These are phyloP conservation scores for Macquaria ambigua DNA, from an alignment of 2,113 vertebrate genomes.

Conservation along the genomic window DNA sequence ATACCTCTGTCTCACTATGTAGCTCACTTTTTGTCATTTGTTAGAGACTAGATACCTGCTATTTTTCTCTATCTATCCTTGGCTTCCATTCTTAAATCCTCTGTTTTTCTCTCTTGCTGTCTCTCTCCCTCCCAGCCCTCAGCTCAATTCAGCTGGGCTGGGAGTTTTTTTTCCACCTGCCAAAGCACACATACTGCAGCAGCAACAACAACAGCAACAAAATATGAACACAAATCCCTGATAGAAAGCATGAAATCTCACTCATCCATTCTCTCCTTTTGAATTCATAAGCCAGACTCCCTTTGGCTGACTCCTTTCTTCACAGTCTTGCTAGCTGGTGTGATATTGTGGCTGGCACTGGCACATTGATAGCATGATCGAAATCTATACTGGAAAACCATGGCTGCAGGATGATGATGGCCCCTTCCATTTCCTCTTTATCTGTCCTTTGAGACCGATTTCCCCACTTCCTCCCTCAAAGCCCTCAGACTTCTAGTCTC, in stretches of 20 bases:
- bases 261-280: slow-evolving; percentile 22
- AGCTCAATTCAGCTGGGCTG: neutral
- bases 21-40: slow-evolving; percentile 4
- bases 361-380: slow-evolving; percentile 38
- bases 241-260: slow-evolving; percentile 43
- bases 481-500: slow-evolving; percentile 19
- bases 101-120: neutral
- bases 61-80: neutral
- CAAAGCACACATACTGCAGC: slow-evolving; percentile 20
- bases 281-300: slow-evolving; percentile 19
- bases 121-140: neutral
- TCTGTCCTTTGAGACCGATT: slow-evolving; percentile 51
- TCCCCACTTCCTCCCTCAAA: slow-evolving; percentile 30
- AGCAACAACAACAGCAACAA: slow-evolving; percentile 13
- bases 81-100: slow-evolving; percentile 4
- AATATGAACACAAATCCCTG: slow-evolving; percentile 35
- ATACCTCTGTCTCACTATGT: neutral
- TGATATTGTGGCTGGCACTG: slow-evolving; percentile 37
- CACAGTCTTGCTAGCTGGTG: slow-evolving; percentile 7
- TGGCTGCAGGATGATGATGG: slow-evolving; percentile 30
- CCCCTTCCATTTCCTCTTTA: slow-evolving; percentile 45
- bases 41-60: neutral
- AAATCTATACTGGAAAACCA: slow-evolving; percentile 55
- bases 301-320: slow-evolving; percentile 22
- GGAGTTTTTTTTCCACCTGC: neutral